Percentiles rank a stretch among this genome's conserved stretches.
These are phyloP conservation scores for Artemisiospiza belli DNA, from an alignment of 2,113 vertebrate species.

Conservation along the genomic window DNA sequence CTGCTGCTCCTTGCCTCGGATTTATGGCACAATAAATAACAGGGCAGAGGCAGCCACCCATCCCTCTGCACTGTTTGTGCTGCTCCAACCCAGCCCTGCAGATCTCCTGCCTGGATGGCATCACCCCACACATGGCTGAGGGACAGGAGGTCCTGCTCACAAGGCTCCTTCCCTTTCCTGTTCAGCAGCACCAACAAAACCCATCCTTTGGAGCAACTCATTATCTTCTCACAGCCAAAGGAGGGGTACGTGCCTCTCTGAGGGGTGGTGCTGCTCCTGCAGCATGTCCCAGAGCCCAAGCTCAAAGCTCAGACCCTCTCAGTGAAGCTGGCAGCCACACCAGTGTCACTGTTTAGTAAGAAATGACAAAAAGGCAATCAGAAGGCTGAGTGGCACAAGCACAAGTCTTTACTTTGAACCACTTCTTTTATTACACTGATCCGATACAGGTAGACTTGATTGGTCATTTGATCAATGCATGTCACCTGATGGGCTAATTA, in stretches of 20 bases:
- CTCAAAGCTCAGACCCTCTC: not conserved
- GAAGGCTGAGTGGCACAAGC: not conserved
- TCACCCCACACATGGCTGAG: accelerated
- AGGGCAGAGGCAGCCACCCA: not conserved
- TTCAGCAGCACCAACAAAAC: not conserved
- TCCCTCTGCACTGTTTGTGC: not conserved
- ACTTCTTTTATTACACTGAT: not conserved
- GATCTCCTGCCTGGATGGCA: not conserved
- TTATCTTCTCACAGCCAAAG: not conserved
- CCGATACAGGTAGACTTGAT: not conserved
- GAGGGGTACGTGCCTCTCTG: not conserved
- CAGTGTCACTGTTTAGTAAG: not conserved
- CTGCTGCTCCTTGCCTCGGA: not conserved
- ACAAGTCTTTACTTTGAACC: not conserved
- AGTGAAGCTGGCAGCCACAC: accelerated
- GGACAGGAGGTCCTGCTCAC: not conserved
- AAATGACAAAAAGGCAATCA: not conserved
- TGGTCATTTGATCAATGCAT: not conserved
- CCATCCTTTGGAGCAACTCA: accelerated
- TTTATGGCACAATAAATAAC: not conserved
- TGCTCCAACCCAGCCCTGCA: not conserved
- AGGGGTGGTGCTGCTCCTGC: not conserved
- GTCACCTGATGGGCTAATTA: not conserved
- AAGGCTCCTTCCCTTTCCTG: not conserved
- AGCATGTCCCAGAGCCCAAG: accelerated